phyloP scores from a whole-genome alignment of 2,113 vertebrate genomes.

The Hypanus sabinus region DNA sequence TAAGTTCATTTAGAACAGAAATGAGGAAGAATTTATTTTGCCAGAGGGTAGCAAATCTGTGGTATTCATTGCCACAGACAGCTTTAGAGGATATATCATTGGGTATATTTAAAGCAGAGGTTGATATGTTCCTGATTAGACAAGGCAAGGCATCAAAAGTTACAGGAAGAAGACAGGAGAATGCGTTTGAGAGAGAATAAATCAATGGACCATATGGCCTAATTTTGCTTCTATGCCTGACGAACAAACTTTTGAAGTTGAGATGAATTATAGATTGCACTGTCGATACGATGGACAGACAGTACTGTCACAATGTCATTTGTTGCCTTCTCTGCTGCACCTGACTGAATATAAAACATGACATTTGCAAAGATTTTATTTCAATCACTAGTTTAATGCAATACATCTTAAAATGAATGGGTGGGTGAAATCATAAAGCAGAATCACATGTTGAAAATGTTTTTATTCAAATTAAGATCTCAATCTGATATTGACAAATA shows the following conservation, averaged over 20 bases:
- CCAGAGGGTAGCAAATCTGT: no score
- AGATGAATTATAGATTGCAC: not conserved
- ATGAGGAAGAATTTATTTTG: no score
- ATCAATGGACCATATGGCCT: no score
- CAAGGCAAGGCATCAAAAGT: no score
- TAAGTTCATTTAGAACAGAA: no score
- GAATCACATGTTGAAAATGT: conserved; percentile 49
- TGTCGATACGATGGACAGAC: not conserved
- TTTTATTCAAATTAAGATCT: conserved; percentile 66
- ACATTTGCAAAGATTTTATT: conserved; percentile 1
- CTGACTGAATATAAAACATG: not conserved
- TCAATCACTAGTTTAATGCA: not conserved
- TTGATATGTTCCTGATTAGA: no score
- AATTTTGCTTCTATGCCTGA: no score
- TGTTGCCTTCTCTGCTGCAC: not conserved
- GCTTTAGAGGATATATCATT: no score
- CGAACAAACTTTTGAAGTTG: not conserved
- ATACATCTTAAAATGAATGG: not conserved
- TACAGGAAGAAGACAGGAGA: no score
- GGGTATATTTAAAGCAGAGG: no score
- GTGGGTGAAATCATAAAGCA: not conserved
- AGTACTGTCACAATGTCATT: not conserved
- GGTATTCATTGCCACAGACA: no score
- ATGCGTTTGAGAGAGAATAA: no score
- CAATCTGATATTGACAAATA: conserved; percentile 57